Base-by-base conservation (phyloP, 1,140 invertebrate genomes). In the Zaprionus tsacasi region DNA sequence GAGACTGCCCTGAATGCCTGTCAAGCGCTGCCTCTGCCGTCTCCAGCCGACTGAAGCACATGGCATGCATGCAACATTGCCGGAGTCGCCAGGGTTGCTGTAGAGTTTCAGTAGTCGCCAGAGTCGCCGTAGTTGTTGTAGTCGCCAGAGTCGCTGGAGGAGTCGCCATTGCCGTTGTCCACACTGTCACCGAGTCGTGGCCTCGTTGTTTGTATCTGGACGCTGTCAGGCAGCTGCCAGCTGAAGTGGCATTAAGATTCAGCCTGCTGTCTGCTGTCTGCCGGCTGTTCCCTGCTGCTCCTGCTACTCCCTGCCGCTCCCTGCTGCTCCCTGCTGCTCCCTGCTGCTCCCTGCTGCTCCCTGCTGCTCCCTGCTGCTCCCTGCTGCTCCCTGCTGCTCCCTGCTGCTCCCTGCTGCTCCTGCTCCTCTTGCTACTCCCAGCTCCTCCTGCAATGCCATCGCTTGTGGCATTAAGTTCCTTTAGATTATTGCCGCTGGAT, bases 141-240 rank as follows among this genome's bases (percentile, higher is more conserved):
- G 27, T 30, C 27, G 27, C 27, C 27, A 4, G 27, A n/a, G n/a
- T n/a, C n/a, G n/a, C n/a, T 3, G 1, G 21, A 21, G 21, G 21
- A 21, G 50, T 66, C 63, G 43, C 50, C 79, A 68, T 70, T 45
- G 77, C 58, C 45, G 73, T 70, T 54, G 58, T 40, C 35, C 33
- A 30, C 12, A 45, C 58, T 45, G 67, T 66, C 33, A 7, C 38
- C 35, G 45, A 50, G 73, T 64, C 52, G 52, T 64, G 57, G 61
- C 45, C 71, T 60, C 56, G 35, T 66, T 55, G 66, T 63, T 56
- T 60, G 58, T 81, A 88, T 91, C 75, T 91, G 80, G 79, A 82
- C 88, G 78, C 78, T 91, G 88, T 91, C 88, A 85, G 88, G 66
- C 79, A 85, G 71, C 83, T 91, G 88, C 81, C 82, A 91, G 81